Evolutionary conservation across 2,113 vertebrate genomes (phyloP), one percentile per base, ranked within the genome.

Genomic region (Scomber japonicus): DNA sequence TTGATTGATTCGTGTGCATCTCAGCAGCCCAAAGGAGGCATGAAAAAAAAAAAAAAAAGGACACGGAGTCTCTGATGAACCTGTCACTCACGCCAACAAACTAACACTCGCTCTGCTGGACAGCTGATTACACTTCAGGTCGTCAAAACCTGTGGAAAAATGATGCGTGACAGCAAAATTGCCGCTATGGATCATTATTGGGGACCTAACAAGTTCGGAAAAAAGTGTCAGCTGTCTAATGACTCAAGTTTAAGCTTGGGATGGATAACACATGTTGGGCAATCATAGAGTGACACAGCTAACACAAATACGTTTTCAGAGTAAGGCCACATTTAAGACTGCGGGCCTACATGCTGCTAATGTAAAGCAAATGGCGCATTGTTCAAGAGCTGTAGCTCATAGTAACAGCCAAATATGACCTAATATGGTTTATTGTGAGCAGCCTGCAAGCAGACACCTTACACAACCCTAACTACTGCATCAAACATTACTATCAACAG

Each of bases 211-310:
- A 78, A 88, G 88, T 87, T 80, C n/a, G 27, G 67, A 89, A 81
- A 35, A 49, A 89, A 79, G 83, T 83, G 88, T 81, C 71, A 63
- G 91, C 76, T 84, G 86, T 91, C 86, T 88, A 86, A 89, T 92
- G 88, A 89, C 75, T 76, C 56, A 81, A 71, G 78, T 87, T 82
- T 70, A 83, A 27, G 56, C 56, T 77, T 61, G 69, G 90, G 94
- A 94, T 93, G 87, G 93, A 75, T 90, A 91, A 91, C 94, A 94
- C 85, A 88, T 94, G 94, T 90, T 90, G 67, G 27, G 63, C 48
- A 57, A 83, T 90, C 56, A 76, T 69, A 80, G 56, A 54, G 82
- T 78, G 75, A 77, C 84, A 76, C 68, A 51, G 64, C 61, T 71
- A 80, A 83, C 76, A 79, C 48, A 68, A 65, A 71, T 46, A 24